Conservation (phyloP, 2,113 vertebrate genomes). For the Sturnira hondurensis region DNA sequence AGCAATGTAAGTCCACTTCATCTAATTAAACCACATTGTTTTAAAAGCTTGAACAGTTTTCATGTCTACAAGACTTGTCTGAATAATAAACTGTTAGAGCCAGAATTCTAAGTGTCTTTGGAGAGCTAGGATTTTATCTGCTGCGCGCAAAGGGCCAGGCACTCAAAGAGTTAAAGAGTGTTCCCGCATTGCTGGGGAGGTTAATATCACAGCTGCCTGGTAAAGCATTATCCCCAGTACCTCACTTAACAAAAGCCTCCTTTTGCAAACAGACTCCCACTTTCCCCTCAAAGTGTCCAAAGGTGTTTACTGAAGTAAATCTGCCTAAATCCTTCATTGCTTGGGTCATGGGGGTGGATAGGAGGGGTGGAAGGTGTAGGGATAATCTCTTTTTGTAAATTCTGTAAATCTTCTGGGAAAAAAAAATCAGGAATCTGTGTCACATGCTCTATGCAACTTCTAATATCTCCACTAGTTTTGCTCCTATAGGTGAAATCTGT, state of each 20-base stretch:
- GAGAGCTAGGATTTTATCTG: conserved; percentile 71
- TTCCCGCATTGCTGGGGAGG: conserved; percentile 84
- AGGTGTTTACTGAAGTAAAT: conserved; percentile 99
- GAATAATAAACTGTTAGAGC: conserved; percentile 62
- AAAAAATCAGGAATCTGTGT: conserved; percentile 89
- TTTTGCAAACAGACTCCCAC: conserved; percentile 94
- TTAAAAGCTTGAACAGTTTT: conserved; percentile 65
- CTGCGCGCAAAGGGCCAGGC: conserved; percentile 66
- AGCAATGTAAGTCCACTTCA: conserved; percentile 73
- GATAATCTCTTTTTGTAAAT: conserved; percentile 95
- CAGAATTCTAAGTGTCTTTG: conserved; percentile 67
- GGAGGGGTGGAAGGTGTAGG: conserved; percentile 89
- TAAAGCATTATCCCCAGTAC: conserved; percentile 91
- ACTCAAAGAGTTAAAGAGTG: conserved; percentile 87
- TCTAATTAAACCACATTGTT: conserved; percentile 77
- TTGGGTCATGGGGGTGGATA: conserved; percentile 87
- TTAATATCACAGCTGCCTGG: conserved; percentile 95
- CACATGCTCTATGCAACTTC: conserved; percentile 91
- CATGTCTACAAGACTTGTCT: conserved; percentile 66
- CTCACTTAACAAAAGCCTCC: conserved; percentile 93
- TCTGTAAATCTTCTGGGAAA: conserved; percentile 89
- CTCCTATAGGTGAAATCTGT: conserved; percentile 73
- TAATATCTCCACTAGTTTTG: conserved; percentile 80
- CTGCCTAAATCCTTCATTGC: conserved; percentile 93
- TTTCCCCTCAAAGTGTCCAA: conserved; percentile 90